Conservation (phyloP, 2,797 vertebrate genomes). For the Neosalanx taihuensis region DNA sequence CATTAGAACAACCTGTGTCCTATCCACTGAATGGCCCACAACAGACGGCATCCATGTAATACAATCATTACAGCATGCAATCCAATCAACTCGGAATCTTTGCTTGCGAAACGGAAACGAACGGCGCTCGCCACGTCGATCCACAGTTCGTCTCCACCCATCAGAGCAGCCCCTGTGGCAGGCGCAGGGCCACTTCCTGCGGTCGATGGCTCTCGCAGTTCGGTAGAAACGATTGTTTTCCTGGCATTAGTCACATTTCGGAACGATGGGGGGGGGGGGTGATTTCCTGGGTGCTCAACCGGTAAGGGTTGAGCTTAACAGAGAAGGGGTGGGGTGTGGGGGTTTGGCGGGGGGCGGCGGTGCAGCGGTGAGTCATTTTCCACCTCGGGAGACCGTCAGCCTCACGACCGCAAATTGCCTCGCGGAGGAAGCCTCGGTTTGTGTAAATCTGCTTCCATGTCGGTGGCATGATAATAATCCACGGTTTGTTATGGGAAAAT, state of each 20-base stretch:
- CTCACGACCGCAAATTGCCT: too few relatives aligned
- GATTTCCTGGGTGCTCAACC: constrained; percentile 55
- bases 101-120: neutral
- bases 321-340: constrained; percentile 20
- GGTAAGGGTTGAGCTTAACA: constrained; percentile 43
- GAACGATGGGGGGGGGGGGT: constrained; percentile 28
- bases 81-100: neutral
- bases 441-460: too few relatives aligned
- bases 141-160: constrained; percentile 39
- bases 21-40: constrained; percentile 39
- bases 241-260: constrained; percentile 66
- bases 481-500: constrained; percentile 72
- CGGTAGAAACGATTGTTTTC: constrained; percentile 59
- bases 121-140: neutral
- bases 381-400: constrained; percentile 68
- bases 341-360: constrained; percentile 28
- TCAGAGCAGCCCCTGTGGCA: constrained; percentile 30
- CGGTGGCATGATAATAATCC: constrained; percentile 71
- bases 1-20: constrained; percentile 39
- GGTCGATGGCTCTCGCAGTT: constrained; percentile 54
- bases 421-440: too few relatives aligned
- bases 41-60: constrained; percentile 53
- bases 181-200: neutral
- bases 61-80: constrained; percentile 47
- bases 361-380: constrained; percentile 69